phyloP scores from a whole-genome alignment of 2,888 invertebrate species.

The Chironomus tentans region DNA sequence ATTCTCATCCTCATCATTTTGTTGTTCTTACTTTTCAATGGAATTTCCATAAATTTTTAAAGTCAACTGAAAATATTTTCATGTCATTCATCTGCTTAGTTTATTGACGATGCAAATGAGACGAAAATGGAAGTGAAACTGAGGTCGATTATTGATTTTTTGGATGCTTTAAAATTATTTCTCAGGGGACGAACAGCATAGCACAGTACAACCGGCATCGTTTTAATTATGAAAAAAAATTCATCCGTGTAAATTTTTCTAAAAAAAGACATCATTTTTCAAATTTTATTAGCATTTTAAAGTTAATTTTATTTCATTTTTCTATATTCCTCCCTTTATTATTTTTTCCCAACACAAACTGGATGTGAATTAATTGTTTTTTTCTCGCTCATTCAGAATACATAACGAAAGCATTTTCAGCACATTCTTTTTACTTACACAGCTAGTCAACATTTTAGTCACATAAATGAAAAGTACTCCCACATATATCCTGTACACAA shows the following conservation, averaged over 20 bases:
- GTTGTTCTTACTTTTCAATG: neutral
- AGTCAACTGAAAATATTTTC: neutral
- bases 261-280: too few relatives aligned
- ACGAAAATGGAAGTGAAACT: neutral
- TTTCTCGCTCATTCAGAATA: neutral
- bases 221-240: slow-evolving; percentile 23
- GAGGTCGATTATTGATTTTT: slow-evolving; percentile 8
- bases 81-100: neutral
- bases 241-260: neutral
- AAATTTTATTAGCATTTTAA: too few relatives aligned
- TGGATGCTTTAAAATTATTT: neutral
- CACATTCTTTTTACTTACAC: neutral
- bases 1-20: neutral
- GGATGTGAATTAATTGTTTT: slow-evolving; percentile 24
- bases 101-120: neutral
- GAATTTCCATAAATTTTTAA: neutral
- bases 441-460: too few relatives aligned
- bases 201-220: neutral
- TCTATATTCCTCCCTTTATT: too few relatives aligned
- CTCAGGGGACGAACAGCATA: slow-evolving; percentile 5
- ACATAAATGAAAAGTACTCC: too few relatives aligned
- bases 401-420: neutral
- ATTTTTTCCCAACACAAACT: neutral
- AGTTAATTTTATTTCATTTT: too few relatives aligned
- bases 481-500: neutral